Percentiles rank a stretch among this genome's conserved stretches.
These are phyloP conservation scores for Siniperca obscura DNA, from an alignment of 2,797 vertebrate genomes.

Conservation along the genomic window DNA sequence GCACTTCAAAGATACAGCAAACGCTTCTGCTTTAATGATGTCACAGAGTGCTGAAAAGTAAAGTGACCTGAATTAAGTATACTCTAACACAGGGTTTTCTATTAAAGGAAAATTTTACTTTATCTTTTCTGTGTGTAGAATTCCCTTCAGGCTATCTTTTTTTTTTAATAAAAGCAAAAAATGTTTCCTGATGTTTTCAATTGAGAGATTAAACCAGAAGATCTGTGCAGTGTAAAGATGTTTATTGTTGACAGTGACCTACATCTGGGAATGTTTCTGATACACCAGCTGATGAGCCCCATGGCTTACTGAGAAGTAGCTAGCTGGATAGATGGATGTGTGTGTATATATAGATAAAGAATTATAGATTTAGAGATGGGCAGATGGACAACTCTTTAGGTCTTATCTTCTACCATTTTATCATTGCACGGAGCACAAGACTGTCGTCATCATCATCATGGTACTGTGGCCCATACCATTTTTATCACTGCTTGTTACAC, in stretches of 20 bases:
- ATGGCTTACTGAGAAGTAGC: conserved; percentile 10
- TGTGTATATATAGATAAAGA: background rate
- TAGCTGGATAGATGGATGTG: background rate
- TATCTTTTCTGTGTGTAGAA: conserved; percentile 15
- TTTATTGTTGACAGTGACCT: conserved; percentile 30
- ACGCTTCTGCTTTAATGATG: conserved; percentile 44
- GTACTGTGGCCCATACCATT: background rate
- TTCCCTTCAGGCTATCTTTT: conserved; percentile 11
- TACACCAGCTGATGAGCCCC: conserved; percentile 20
- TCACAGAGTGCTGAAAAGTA: conserved; percentile 23
- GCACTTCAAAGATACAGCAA: conserved; percentile 49
- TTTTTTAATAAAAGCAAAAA: conserved; percentile 21
- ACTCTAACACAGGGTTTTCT: conserved; percentile 17
- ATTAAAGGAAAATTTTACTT: conserved; percentile 14
- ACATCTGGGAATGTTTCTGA: conserved; percentile 35
- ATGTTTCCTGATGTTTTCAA: conserved; percentile 14
- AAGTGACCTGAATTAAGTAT: conserved; percentile 42
- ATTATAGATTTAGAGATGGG: conserved; percentile 22
- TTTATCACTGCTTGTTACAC: background rate
- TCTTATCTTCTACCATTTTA: conserved; percentile 6
- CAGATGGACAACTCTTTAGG: conserved; percentile 8
- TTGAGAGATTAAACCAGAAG: conserved; percentile 28
- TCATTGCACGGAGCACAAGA: background rate
- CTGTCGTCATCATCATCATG: background rate
- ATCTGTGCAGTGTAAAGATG: conserved; percentile 10